phyloP scores from a whole-genome alignment of 37 sponge, comb jelly and placozoan genomes.

The Dysidea cf. avara region DNA sequence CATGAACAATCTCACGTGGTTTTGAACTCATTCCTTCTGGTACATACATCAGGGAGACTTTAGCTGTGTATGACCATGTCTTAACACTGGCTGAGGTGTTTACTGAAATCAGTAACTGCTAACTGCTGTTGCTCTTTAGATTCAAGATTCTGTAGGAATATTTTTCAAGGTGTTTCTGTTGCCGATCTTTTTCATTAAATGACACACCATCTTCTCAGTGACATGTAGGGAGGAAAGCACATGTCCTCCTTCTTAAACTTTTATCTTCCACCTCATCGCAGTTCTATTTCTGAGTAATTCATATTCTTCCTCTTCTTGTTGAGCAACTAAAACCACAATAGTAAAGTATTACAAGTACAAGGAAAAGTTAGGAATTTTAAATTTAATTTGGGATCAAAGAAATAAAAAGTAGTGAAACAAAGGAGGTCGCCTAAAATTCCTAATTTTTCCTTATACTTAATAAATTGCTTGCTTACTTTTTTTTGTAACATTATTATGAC shows the following conservation, averaged over 20 bases:
- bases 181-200: conserved; percentile 61
- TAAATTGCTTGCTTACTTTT: too few relatives aligned
- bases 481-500: too few relatives aligned
- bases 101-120: conserved; percentile 66
- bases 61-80: conserved; percentile 78
- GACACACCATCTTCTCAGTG: conserved; percentile 89
- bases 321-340: too few relatives aligned
- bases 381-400: too few relatives aligned
- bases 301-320: too few relatives aligned
- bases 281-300: too few relatives aligned
- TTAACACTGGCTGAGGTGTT: conserved; percentile 17
- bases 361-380: too few relatives aligned
- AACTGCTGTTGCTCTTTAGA: conserved; percentile 10
- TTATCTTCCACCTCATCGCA: too few relatives aligned
- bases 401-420: too few relatives aligned
- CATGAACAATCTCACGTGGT: conserved; percentile 48
- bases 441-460: too few relatives aligned
- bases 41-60: conserved; percentile 84
- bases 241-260: conserved; percentile 9
- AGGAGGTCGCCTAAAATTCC: too few relatives aligned
- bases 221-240: conserved; percentile 53
- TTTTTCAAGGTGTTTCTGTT: conserved; percentile 45
- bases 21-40: conserved; percentile 72
- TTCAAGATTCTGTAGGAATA: conserved; percentile 35
- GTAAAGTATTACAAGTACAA: too few relatives aligned